Evolutionary conservation across 2,113 vertebrate species (phyloP), one percentile per base, ranked within the genome.

Genomic region (Protomyctophum bolini): DNA sequence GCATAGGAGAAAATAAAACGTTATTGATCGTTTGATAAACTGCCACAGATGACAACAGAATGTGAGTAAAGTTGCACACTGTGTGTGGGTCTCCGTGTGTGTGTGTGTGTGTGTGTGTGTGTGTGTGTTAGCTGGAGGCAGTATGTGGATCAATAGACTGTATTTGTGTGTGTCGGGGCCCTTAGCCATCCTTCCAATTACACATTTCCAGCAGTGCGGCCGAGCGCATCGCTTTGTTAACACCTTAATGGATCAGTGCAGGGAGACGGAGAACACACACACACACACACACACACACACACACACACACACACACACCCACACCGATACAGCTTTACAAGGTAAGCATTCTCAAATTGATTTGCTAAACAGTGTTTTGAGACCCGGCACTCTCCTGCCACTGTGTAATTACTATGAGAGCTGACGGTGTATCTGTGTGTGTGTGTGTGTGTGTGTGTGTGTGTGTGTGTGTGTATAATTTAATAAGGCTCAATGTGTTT

Each of bases 331-430:
- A 87, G 87, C 90, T 94, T 92, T 92, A 93, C 92, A 94, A 94
- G 90, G 82, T 90, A 90, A 95, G 84, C 90, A 92, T 94, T 94
- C 93, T 91, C 89, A 94, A 94, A 95, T 94, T 92, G 92, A 94
- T 94, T 94, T 92, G 93, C 95, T 95, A 95, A 94, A 93, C 92
- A 87, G 86, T 75, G 88, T 95, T 94, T 91, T 95, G 93, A 93
- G 90, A 73, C 85, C 81, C 65, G 83, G 76, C 55, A 62, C 76
- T 84, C 77, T 47, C 3, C 79, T 83, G 85, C 80, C 79, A 63
- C 84, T 88, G 87, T 89, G 85, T 89, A 90, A 91, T 91, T 89
- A 89, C 83, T 86, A 81, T 81, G 84, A 81, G 83, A 77, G 87
- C 83, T 83, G 86, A 81, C 33, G 70, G 73, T 76, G 67, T 68